These are phyloP conservation scores for Drosophila malerkotliana DNA, from an alignment of 1,140 invertebrate species.

Conservation along the genomic window DNA sequence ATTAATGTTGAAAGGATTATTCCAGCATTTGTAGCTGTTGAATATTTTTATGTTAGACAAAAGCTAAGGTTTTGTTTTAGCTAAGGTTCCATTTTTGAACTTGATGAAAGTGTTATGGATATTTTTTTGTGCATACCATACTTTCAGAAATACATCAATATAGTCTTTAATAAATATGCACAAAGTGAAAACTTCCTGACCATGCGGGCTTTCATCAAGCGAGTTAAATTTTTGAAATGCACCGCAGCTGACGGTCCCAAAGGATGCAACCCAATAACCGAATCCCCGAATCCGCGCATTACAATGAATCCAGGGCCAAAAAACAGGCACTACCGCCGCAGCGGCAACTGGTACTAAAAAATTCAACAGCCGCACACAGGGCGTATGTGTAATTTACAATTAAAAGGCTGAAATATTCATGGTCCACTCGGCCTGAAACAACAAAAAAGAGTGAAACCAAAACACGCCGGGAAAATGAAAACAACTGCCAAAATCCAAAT, in stretches of 20 bases:
- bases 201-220: slow-evolving; percentile 47
- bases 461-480: slow-evolving; percentile 44
- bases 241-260: slow-evolving; percentile 31
- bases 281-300: slow-evolving; percentile 58
- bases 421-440: slow-evolving; percentile 21
- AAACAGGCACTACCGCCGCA: slow-evolving; percentile 7
- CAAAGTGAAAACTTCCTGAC: background rate
- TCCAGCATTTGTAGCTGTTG: too few relatives aligned
- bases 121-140: too few relatives aligned
- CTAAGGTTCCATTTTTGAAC: too few relatives aligned
- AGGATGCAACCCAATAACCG: slow-evolving; percentile 58
- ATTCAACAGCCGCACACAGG: slow-evolving; percentile 67
- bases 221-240: slow-evolving; percentile 54
- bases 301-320: slow-evolving; percentile 37
- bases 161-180: background rate
- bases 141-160: too few relatives aligned
- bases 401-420: slow-evolving; percentile 78
- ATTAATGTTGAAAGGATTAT: too few relatives aligned
- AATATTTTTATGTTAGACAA: too few relatives aligned
- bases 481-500: slow-evolving; percentile 30
- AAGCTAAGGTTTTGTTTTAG: too few relatives aligned
- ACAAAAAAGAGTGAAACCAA: slow-evolving; percentile 40
- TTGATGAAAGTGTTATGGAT: too few relatives aligned
- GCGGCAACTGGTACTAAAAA: slow-evolving; percentile 54
- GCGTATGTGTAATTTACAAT: slow-evolving; percentile 80